A percentile compares a stretch with the other conserved stretches of the same genome.
Evolutionary conservation across 2,888 invertebrate species (phyloP).

Genomic region (Hemistola chrysoprasaria): DNA sequence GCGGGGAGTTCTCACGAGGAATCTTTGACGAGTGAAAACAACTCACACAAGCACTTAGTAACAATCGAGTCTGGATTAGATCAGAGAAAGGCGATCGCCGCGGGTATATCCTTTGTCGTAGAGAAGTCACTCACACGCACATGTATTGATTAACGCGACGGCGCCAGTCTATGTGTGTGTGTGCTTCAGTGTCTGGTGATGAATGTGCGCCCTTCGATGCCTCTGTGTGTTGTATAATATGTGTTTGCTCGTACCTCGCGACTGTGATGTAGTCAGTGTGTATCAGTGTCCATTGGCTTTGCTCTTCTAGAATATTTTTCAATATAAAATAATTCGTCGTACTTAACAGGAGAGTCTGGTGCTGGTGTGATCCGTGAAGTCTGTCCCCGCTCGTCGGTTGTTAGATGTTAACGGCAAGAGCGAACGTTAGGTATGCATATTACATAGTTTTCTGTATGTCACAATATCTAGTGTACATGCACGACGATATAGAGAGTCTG

Average conservation of each 20-base stretch:
- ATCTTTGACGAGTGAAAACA: constrained; percentile 29
- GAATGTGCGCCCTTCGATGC: constrained; percentile 57
- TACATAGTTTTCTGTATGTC: constrained; percentile 72
- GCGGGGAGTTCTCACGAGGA: constrained; percentile 24
- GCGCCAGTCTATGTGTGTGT: constrained; percentile 74
- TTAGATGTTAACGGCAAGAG: constrained; percentile 65
- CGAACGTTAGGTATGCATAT: constrained; percentile 62
- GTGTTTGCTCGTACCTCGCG: constrained; percentile 68
- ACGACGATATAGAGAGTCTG: constrained; percentile 67
- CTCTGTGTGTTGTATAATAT: constrained; percentile 48
- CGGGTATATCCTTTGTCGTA: constrained; percentile 50
- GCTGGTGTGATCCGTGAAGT: constrained; percentile 66
- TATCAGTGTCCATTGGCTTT: constrained; percentile 70
- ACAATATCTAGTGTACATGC: constrained; percentile 82
- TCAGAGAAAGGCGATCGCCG: constrained; percentile 58
- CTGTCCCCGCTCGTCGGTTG: constrained; percentile 60
- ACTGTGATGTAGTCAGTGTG: constrained; percentile 69
- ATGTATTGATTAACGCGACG: constrained; percentile 85
- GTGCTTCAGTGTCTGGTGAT: constrained; percentile 65
- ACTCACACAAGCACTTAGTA: constrained; percentile 25
- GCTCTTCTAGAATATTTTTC: constrained; percentile 58
- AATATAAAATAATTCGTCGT: constrained; percentile 49
- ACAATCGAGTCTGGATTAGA: constrained; percentile 22
- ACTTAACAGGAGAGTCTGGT: constrained; percentile 56
- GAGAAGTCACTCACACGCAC: constrained; percentile 84